Base-by-base conservation (phyloP, 2,888 invertebrate species). In the Alloplasta piceator region DNA sequence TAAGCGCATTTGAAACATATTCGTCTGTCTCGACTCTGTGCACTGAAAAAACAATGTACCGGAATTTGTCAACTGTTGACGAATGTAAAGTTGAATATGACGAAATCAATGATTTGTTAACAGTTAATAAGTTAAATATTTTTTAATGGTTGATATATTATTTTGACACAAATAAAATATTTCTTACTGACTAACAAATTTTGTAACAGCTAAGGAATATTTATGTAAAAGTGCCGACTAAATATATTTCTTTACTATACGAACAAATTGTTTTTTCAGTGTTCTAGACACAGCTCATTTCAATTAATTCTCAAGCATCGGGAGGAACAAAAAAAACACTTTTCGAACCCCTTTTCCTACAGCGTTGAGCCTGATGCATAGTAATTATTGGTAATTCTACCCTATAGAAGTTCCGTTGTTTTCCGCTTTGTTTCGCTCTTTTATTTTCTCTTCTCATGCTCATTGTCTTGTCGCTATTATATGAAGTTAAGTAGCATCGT, bases 341-440 rank as follows among this genome's bases (percentile, higher is more conserved):
- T 39, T 52, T 12, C 43, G 36, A 50, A 63, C 64, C 77, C 77
- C 68, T 70, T 50, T 64, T 39, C 3, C 26, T 26, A 46, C 43
- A 63, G 70, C 76, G 5, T 36, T 43, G 50, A 26, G 75, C 50
- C 26, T 67, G 48, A 46, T 46, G 68, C 56, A 66, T 63, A 14
- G 63, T 64, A 77, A 77, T 77, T 77, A 77, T 64, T 48, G 56
- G 41, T 71, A 77, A 77, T 77, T 77, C 58, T 56, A n/a, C 7
- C n/a, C 55, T 70, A 70, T 58, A 56, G 46, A 64, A 64, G 70
- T 70, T 64, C 77, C 56, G 41, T 76, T 56, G 70, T 56, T 63
- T 63, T 7, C 6, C 38, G 38, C 43, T 26, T 10, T 56, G 46
- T 3, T 43, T 61, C 39, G 14, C 60, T 6, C 61, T 55, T 9